Evolutionary conservation across 2,888 invertebrate species (phyloP), one percentile per base, ranked within the genome.

Genomic region (Noctua pronuba): DNA sequence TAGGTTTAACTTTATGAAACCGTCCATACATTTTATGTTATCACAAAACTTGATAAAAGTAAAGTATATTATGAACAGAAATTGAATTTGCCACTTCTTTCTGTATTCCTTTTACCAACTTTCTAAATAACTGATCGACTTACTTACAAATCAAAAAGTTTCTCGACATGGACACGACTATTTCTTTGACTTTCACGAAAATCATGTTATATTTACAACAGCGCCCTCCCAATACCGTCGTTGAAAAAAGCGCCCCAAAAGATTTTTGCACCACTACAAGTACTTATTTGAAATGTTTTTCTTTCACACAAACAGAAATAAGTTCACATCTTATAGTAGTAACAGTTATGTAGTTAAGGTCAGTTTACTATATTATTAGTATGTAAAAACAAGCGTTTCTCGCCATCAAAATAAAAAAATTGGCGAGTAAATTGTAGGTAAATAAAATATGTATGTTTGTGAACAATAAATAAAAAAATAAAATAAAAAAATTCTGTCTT

Each of bases 1-100:
- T 24, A 38, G 1, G 35, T 64, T 24, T 6, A 64, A 38, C 13
- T 64, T 38, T n/a, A 41, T 41, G 38, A n/a, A 38, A 60, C 35
- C 41, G 1, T 2, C 38, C 10, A 46, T 78, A 24, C 6, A 78
- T 38, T 78, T 46, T 18, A 55, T 7, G 55, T 28, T 28, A 46
- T 58, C 58, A 46, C 24, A 76, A 13, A 74, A 13, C n/a, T 38
- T 24, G 11, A 35, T 46, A 46, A 77, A 75, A 46, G 21, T 71
- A 70, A 66, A 55, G 77, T 74, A 28, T n/a, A 10, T 28, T 28
- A 46, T 28, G 35, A 62, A 62, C 62, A 24, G 13, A 78, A 60
- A 75, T 77, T 46, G 62, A 38, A 78, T 78, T 77, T 38, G 18
- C 13, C 46, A 58, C 28, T 38, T 46, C 24, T 46, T 77, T 46